A percentile compares a stretch with the other conserved stretches of the same genome.
Evolutionary conservation across 2,797 vertebrate species (phyloP).

Genomic region (Rhabdophis nuchalis): DNA sequence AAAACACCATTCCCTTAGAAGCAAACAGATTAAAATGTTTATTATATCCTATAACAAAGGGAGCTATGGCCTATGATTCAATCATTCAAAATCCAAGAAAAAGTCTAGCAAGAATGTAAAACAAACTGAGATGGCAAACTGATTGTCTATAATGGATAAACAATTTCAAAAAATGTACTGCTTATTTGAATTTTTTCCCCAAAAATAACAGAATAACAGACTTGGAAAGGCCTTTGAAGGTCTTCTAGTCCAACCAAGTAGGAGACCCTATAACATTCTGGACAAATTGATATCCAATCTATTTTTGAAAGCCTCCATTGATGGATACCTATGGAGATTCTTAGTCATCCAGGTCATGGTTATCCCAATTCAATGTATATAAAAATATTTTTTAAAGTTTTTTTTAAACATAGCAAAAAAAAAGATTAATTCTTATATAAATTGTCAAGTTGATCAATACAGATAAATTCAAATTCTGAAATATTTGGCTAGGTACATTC

Average conservation of each 20-base stretch:
- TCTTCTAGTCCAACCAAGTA: background rate
- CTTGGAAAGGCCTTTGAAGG: background rate
- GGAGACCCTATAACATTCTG: background rate
- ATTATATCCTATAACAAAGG: background rate
- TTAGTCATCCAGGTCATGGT: background rate
- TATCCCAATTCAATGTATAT: background rate
- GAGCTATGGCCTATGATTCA: background rate
- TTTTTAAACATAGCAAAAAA: background rate
- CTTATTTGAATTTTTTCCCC: background rate
- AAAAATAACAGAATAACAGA: constrained; percentile 17
- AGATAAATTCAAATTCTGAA: background rate
- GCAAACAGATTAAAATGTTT: background rate
- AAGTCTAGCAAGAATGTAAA: background rate
- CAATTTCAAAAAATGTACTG: constrained; percentile 27
- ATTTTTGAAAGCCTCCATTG: background rate
- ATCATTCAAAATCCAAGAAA: background rate
- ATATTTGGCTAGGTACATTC: background rate
- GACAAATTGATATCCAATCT: background rate
- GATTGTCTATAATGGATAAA: background rate
- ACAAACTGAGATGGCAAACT: background rate
- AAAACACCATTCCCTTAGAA: background rate
- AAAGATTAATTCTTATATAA: background rate
- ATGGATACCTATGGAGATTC: background rate
- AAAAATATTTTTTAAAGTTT: background rate
- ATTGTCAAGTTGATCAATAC: background rate